Percentiles rank a stretch among this genome's conserved stretches.
phyloP scores from a whole-genome alignment of 35 echinoderm and acorn worm genomes.

The Acanthaster planci region DNA sequence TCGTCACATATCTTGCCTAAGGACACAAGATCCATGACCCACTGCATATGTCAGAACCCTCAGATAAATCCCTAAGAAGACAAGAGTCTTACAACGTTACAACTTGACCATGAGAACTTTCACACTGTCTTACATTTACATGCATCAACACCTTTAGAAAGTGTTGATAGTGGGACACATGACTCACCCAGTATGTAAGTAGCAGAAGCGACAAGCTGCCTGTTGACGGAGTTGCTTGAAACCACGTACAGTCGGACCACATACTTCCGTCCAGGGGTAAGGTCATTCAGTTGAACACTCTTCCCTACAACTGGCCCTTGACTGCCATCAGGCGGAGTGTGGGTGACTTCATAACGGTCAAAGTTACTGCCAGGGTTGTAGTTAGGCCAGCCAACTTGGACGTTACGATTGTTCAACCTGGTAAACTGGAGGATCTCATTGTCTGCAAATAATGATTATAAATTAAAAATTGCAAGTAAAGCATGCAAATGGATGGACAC shows the following conservation, averaged over 20 bases:
- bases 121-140: no score
- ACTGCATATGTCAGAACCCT: no score
- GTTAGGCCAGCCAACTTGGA: background rate
- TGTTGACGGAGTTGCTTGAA: background rate
- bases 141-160: no score
- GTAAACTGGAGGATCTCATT: background rate
- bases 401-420: background rate
- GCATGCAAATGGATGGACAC: no score
- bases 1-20: no score
- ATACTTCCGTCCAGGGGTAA: slow-evolving; percentile 46
- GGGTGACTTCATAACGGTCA: slow-evolving; percentile 23
- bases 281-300: background rate
- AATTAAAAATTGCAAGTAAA: no score
- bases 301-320: background rate
- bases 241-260: slow-evolving; percentile 11
- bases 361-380: background rate
- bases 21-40: no score
- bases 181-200: slow-evolving; percentile 43
- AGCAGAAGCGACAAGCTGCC: background rate
- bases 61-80: no score
- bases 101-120: no score
- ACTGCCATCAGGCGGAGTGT: slow-evolving; percentile 36
- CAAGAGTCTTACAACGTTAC: no score
- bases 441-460: slow-evolving; percentile 1
- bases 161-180: no score